Conservation (phyloP, 2,888 invertebrate genomes). For the Macropis europaea region DNA sequence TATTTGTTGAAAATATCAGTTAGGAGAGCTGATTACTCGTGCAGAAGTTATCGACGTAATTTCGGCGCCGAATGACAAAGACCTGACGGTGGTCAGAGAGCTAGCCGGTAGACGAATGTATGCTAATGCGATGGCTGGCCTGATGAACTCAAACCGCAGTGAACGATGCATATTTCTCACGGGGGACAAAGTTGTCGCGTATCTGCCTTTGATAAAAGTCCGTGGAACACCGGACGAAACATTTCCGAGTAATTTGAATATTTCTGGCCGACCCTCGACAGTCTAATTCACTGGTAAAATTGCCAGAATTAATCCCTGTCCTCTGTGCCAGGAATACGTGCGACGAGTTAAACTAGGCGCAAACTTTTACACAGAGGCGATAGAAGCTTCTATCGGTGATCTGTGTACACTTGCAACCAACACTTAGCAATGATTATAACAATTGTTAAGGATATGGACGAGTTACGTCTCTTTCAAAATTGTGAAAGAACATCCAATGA, state of each 20-base stretch:
- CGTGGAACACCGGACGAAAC: neutral
- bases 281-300: no score
- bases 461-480: no score
- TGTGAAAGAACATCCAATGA: no score
- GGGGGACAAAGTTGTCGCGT: neutral
- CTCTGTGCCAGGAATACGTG: no score
- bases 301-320: no score
- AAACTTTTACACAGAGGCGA: no score
- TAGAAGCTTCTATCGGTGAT: no score
- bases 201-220: conserved; percentile 25
- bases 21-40: conserved; percentile 25
- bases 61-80: conserved; percentile 33
- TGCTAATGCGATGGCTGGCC: conserved; percentile 45
- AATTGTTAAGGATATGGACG: no score
- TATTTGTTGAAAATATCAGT: no score
- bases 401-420: no score
- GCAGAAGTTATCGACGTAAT: conserved; percentile 46
- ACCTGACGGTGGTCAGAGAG: conserved; percentile 19
- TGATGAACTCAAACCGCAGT: conserved; percentile 42
- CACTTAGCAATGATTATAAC: no score
- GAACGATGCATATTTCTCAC: conserved; percentile 19
- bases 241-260: neutral
- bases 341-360: no score
- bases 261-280: neutral
- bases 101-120: conserved; percentile 37